These are phyloP conservation scores for Leucoptera coffeella DNA, from an alignment of 2,888 invertebrate genomes.

Conservation along the genomic window DNA sequence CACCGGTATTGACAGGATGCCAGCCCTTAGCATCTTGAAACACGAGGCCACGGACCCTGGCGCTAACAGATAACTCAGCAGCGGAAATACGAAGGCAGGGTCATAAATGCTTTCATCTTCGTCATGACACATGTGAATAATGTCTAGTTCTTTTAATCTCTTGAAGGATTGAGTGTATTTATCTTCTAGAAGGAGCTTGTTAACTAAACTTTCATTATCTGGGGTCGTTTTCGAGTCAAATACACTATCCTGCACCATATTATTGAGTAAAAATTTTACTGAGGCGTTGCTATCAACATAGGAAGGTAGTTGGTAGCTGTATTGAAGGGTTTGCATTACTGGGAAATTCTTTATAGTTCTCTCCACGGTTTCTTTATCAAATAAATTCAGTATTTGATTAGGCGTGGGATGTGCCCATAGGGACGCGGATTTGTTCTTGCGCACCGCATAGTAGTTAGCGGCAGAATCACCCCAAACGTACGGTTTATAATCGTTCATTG, in stretches of 20 bases:
- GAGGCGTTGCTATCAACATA: conserved; percentile 8
- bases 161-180: conserved; percentile 11
- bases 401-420: conserved; percentile 67
- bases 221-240: conserved; percentile 9
- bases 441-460: conserved; percentile 68
- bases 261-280: conserved; percentile 10
- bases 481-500: conserved; percentile 64
- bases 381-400: conserved; percentile 64
- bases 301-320: conserved; percentile 23
- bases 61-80: conserved; percentile 67
- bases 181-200: not conserved
- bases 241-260: conserved; percentile 14
- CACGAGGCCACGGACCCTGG: conserved; percentile 70
- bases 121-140: conserved; percentile 8
- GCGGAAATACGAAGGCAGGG: conserved; percentile 73
- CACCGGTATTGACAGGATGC: conserved; percentile 65
- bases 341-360: conserved; percentile 69
- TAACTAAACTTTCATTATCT: not conserved
- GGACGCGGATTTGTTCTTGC: conserved; percentile 43
- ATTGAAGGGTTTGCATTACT: conserved; percentile 51
- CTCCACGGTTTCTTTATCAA: conserved; percentile 58
- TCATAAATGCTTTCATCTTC: conserved; percentile 61
- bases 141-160: conserved; percentile 9
- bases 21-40: conserved; percentile 62
- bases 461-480: conserved; percentile 82